Base-by-base conservation (phyloP, 2,797 vertebrate species). In the Amblyopsis hoosieri region DNA sequence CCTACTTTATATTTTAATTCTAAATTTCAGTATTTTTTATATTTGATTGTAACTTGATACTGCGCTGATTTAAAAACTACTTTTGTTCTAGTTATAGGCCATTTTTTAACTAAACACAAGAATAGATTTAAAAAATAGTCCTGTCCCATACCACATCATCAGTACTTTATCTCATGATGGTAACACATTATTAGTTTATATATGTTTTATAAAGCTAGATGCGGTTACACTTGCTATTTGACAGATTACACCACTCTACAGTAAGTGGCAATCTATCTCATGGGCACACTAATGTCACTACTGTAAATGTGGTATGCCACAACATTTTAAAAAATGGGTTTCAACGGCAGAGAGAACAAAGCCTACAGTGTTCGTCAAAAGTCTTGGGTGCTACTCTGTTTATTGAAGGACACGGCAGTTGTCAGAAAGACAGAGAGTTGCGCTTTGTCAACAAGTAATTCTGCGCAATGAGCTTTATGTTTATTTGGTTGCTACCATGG, bases 401-500 rank as follows among this genome's bases (percentile, higher is more conserved):
- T 82, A 82, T 74, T 54, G 37, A 85, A 81, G 80, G 74, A 79
- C 82, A 84, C 50, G 17, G 67, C 83, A 78, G 69, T 76, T 85
- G 86, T 87, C 82, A 85, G 66, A 85, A 80, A 88, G 84, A 88
- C 72, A 62, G 71, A 87, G 82, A 48, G 78, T 45, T 12, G 33
- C 66, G 69, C 77, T 81, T 83, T 83, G 83, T 88, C 74, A 74
- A 75, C 74, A 73, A 13, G 47, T 48, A 23, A 72, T 80, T 74
- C n/a, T 58, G 37, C 33, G 10, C 68, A 85, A 83, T 78, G 76
- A 76, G 31, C 64, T 59, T 64, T 85, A 50, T 74, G 83, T 90
- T 90, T 89, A 89, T 90, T 87, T 89, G 80, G 75, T 75, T 66
- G 85, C 79, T 85, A 63, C 87, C 86, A 87, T 87, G 87, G 69